Conservation (phyloP, 2,888 invertebrate species). For the Apantesis nais region DNA sequence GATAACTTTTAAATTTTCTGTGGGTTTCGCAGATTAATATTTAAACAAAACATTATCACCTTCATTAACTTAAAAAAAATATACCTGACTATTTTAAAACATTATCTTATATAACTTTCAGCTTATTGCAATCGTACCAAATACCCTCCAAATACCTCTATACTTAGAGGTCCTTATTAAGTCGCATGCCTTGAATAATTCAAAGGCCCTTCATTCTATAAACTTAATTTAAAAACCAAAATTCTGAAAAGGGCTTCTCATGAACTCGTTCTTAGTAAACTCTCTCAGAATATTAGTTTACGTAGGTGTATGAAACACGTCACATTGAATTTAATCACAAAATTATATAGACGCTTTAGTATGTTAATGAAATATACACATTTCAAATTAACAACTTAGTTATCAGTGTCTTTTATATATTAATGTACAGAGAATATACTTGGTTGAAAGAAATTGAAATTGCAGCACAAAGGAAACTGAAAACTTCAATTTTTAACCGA, state of each 20-base stretch:
- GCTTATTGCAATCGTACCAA: background rate
- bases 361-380: background rate
- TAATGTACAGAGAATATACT: too few species aligned
- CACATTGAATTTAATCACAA: background rate
- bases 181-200: slow-evolving; percentile 9
- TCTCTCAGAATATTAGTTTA: slow-evolving; percentile 4
- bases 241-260: background rate
- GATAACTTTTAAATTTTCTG: too few species aligned
- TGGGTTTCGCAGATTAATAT: too few species aligned
- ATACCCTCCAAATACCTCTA: background rate
- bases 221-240: slow-evolving; percentile 12
- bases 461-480: too few species aligned
- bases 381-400: background rate
- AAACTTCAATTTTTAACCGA: too few species aligned
- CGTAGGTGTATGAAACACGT: background rate
- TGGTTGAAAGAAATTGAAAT: too few species aligned
- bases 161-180: background rate
- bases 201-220: background rate
- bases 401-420: background rate
- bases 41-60: background rate
- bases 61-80: background rate
- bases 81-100: background rate
- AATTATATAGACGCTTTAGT: background rate
- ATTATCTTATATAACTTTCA: background rate
- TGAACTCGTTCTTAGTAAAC: slow-evolving; percentile 4